Percentiles rank a stretch among this genome's conserved stretches.
Evolutionary conservation across 2,888 invertebrate genomes (phyloP).

Genomic region (Eustalomyia histrio): DNA sequence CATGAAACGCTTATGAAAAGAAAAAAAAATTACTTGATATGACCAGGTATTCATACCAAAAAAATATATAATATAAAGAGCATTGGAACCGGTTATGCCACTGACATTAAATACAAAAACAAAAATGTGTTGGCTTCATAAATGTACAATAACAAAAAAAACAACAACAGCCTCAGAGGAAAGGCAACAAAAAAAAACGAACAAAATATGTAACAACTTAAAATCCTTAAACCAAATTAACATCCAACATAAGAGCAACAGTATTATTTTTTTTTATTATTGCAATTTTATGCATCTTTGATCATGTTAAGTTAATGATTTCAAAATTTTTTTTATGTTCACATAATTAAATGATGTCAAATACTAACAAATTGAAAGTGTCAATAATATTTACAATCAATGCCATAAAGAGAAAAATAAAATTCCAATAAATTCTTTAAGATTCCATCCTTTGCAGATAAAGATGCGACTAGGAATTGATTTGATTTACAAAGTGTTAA

Average conservation of each 20-base stretch:
- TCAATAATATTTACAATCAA: slow-evolving; percentile 73
- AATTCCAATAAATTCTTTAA: not conserved
- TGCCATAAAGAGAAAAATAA: not conserved
- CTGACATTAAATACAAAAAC: slow-evolving; percentile 57
- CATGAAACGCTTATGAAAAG: slow-evolving; percentile 25
- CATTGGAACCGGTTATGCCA: slow-evolving; percentile 64
- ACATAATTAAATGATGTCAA: slow-evolving; percentile 73
- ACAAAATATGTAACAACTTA: slow-evolving; percentile 50
- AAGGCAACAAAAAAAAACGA: slow-evolving; percentile 15
- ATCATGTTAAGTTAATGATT: slow-evolving; percentile 63
- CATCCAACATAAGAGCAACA: not conserved
- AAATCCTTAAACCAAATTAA: slow-evolving; percentile 58
- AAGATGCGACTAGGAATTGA: slow-evolving; percentile 18
- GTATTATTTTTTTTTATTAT: no score
- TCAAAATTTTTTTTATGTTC: slow-evolving; percentile 71
- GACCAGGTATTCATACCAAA: slow-evolving; percentile 48
- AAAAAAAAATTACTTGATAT: slow-evolving; percentile 47
- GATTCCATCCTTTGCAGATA: slow-evolving; percentile 38
- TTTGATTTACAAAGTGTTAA: slow-evolving; percentile 21
- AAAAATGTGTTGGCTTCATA: slow-evolving; percentile 54
- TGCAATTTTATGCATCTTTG: slow-evolving; percentile 29
- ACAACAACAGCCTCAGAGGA: not conserved
- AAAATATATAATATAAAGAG: slow-evolving; percentile 43
- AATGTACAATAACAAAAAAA: slow-evolving; percentile 33
- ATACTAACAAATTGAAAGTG: slow-evolving; percentile 73